Evolutionary conservation across 2,888 invertebrate genomes (phyloP).

Genomic region (Euzophera pinguis): DNA sequence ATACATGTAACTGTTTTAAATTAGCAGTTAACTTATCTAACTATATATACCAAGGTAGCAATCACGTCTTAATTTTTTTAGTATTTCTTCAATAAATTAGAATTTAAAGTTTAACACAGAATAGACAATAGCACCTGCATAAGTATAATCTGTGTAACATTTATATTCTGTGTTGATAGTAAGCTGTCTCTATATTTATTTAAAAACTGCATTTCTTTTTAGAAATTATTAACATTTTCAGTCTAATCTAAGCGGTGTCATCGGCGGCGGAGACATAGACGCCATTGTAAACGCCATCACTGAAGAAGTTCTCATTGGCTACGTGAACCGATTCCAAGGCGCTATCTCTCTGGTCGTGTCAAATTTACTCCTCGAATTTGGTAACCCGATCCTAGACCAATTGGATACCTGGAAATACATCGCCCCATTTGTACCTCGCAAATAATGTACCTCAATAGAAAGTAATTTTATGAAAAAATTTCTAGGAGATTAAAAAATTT

Average conservation of each 20-base stretch:
- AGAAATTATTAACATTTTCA: constrained; percentile 32
- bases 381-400: constrained; percentile 51
- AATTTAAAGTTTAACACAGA: no score
- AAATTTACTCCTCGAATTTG: constrained; percentile 18
- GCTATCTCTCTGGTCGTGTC: constrained; percentile 38
- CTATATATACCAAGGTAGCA: no score
- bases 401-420: constrained; percentile 63
- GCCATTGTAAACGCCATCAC: constrained; percentile 57
- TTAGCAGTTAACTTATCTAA: no score
- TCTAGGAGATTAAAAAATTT: not conserved
- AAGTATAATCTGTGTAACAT: no score
- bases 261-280: constrained; percentile 71
- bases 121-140: no score
- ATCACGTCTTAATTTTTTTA: no score
- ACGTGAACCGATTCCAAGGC: constrained; percentile 58
- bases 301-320: constrained; percentile 58
- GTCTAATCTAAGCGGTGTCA: constrained; percentile 58
- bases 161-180: no score
- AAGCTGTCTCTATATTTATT: no score
- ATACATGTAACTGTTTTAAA: no score
- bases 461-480: not conserved
- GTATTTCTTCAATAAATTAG: no score
- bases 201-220: no score
- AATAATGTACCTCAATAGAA: constrained; percentile 5
- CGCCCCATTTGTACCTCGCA: constrained; percentile 35